Percentiles rank a stretch among this genome's conserved stretches.
Conservation (phyloP, 1,140 invertebrate species). For the Leucophenga varia region DNA sequence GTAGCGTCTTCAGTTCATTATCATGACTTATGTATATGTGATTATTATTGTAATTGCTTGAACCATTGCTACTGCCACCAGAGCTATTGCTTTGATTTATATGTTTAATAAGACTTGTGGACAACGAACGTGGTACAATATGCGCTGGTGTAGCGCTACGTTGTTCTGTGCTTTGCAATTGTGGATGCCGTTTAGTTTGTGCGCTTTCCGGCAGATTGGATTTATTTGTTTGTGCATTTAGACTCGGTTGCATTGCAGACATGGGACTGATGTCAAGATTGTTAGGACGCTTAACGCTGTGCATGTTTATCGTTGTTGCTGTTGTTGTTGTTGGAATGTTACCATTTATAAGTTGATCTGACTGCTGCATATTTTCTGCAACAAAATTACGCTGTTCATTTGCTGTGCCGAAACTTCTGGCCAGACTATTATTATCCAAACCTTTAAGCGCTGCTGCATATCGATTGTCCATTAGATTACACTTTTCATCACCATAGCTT, state of each 20-base stretch:
- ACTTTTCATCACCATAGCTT: conserved; percentile 46
- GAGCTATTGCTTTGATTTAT: conserved; percentile 19
- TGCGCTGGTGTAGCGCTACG: conserved; percentile 42
- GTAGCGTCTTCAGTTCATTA: conserved; percentile 32
- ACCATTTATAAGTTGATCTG: too few relatives aligned
- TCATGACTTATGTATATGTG: conserved; percentile 17
- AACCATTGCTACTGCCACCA: conserved; percentile 14
- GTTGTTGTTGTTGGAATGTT: conserved; percentile 1
- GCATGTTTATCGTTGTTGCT: conserved; percentile 3
- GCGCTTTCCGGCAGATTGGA: not conserved
- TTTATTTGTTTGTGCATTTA: too few relatives aligned
- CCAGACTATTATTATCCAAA: conserved; percentile 14
- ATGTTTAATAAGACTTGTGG: conserved; percentile 45
- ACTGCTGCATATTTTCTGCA: too few relatives aligned
- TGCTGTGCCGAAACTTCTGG: not conserved
- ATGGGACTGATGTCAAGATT: conserved; percentile 44
- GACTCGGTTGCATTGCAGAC: not conserved
- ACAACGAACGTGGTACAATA: conserved; percentile 44
- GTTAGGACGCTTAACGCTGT: conserved; percentile 32
- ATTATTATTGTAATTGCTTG: conserved; percentile 21
- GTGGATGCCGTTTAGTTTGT: conserved; percentile 9
- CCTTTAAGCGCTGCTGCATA: conserved; percentile 23
- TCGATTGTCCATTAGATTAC: conserved; percentile 39
- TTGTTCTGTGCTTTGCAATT: conserved; percentile 42
- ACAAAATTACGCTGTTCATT: too few relatives aligned